These are phyloP conservation scores for Nymphicus hollandicus DNA, from an alignment of 2,113 vertebrate genomes.

Conservation along the genomic window DNA sequence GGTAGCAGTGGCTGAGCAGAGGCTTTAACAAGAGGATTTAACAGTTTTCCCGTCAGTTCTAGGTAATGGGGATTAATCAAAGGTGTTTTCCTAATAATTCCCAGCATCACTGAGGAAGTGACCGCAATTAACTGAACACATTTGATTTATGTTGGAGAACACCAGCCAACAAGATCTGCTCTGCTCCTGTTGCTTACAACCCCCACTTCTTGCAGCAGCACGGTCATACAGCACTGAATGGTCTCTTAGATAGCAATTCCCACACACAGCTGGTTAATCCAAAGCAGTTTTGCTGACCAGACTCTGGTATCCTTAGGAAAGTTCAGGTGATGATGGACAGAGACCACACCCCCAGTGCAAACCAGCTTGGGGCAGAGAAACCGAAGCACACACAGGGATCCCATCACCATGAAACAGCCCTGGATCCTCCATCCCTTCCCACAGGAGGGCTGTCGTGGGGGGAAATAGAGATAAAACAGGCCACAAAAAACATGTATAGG, in stretches of 20 bases:
- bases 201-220: not conserved
- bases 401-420: not conserved
- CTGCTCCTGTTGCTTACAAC: not conserved
- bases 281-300: not conserved
- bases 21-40: not conserved
- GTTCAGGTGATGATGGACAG: not conserved
- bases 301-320: not conserved
- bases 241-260: not conserved
- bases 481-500: no score
- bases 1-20: not conserved
- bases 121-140: not conserved
- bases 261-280: not conserved
- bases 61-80: not conserved
- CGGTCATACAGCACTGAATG: not conserved
- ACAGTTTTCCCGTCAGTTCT: not conserved
- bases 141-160: not conserved
- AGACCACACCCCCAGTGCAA: not conserved
- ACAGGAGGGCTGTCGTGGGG: rapidly evolving
- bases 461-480: no score
- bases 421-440: not conserved
- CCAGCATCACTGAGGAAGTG: not conserved
- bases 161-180: not conserved
- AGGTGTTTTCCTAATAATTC: not conserved
- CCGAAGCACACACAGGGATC: rapidly evolving
- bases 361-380: not conserved